Base-by-base conservation (phyloP, 1,140 invertebrate genomes). In the Ladona fulva region DNA sequence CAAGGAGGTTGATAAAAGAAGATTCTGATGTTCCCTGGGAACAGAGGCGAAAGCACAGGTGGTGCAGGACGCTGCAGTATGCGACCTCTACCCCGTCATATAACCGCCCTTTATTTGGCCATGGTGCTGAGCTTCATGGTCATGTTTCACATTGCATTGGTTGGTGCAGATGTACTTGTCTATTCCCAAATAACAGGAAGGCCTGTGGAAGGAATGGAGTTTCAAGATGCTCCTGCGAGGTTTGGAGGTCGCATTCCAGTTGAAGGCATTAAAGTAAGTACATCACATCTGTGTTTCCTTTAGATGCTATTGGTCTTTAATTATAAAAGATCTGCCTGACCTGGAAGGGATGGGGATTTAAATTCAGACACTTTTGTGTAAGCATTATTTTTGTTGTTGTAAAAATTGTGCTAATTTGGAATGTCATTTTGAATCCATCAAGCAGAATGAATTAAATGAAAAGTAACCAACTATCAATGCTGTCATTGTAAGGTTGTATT, bases 171-270 rank as follows among this genome's bases (percentile, higher is more conserved):
- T 79, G 85, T 89, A 79, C 81, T 87, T 78, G 87, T 88, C 22
- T 87, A 85, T 78, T 83, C 83, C 11, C 83, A 84, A 25, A 83
- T 91, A 85, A 87, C 92, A 74, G 76, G 66, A 78, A 78, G 52
- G 66, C 74, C 37, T 75, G 78, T 77, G 25, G 76, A 77, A 73
- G 88, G 89, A 80, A 88, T 90, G 73, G 90, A 91, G 80, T 93
- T 92, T 81, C 86, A 86, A 79, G 92, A 92, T 82, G 84, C 91
- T 82, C 91, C 91, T 44, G 90, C 92, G 0, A 85, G 84, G 81
- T 93, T 94, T 83, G 92, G 92, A 19, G 83, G 82, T 0, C 78
- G 84, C 0, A 83, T 93, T 79, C 88, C 91, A 29, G 80, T 83
- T 8, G 86, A 87, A 78, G 88, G 87, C 77, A 82, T 88, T 37